A percentile compares a stretch with the other conserved stretches of the same genome.
phyloP scores from a whole-genome alignment of 1,140 invertebrate species.

The Formica exsecta region DNA sequence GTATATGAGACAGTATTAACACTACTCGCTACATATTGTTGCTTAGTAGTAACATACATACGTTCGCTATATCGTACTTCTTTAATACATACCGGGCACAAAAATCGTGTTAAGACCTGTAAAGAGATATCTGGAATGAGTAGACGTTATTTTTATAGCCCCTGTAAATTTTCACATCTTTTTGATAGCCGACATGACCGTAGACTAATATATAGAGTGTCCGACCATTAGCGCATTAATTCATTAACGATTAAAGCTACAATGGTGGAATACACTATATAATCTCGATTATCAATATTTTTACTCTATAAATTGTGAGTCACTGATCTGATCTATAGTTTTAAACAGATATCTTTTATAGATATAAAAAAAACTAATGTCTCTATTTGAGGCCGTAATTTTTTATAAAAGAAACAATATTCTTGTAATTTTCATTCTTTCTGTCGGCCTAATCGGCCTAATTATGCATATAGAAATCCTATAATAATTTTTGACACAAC shows the following conservation, averaged over 20 bases:
- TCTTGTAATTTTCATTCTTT: constrained; percentile 25
- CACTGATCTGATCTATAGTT: background rate
- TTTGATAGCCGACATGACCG: constrained; percentile 44
- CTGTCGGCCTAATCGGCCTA: constrained; percentile 20
- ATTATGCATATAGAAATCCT: constrained; percentile 9
- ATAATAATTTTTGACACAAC: constrained; percentile 14
- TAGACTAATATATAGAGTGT: constrained; percentile 18
- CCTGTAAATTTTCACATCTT: constrained; percentile 63
- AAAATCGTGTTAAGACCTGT: constrained; percentile 67
- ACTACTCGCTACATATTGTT: constrained; percentile 66
- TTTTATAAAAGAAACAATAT: constrained; percentile 12
- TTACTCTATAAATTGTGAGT: constrained; percentile 24
- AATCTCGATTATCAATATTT: constrained; percentile 44
- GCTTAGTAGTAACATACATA: constrained; percentile 63
- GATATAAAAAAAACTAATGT: constrained; percentile 23
- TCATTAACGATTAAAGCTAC: background rate
- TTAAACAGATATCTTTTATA: constrained; percentile 57
- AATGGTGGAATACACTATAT: constrained; percentile 17
- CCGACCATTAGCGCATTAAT: constrained; percentile 33
- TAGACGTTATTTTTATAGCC: constrained; percentile 76
- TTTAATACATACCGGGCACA: constrained; percentile 64
- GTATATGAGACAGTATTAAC: constrained; percentile 70
- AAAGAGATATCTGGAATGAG: constrained; percentile 61
- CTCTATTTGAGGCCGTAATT: constrained; percentile 27
- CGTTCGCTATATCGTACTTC: constrained; percentile 31